These are phyloP conservation scores for Phalacrocorax brasilianus DNA, from an alignment of 2,113 vertebrate species.

Conservation along the genomic window DNA sequence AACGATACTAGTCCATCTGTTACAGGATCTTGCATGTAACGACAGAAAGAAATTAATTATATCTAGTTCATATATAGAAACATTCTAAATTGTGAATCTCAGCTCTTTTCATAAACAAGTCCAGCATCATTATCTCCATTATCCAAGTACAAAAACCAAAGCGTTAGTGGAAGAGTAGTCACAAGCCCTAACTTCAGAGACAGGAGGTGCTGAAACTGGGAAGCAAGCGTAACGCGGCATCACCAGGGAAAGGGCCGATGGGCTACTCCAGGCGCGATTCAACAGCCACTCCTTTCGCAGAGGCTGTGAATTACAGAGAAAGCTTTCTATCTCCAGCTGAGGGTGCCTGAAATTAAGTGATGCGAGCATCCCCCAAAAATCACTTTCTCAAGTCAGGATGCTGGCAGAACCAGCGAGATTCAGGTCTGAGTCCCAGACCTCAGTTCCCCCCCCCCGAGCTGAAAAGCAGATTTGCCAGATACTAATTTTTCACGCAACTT, in stretches of 20 bases:
- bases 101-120: neutral
- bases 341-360: neutral
- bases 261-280: neutral
- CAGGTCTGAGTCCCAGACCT: neutral
- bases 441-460: neutral
- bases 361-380: fast-evolving
- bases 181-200: neutral
- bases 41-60: constrained; percentile 10
- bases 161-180: neutral
- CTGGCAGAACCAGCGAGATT: fast-evolving
- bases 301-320: neutral
- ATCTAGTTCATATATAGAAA: neutral
- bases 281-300: neutral
- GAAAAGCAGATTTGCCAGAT: fast-evolving
- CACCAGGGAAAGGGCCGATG: fast-evolving
- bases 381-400: neutral
- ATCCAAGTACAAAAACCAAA: neutral
- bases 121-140: neutral
- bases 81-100: neutral
- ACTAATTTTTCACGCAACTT: neutral
- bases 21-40: neutral
- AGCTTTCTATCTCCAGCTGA: neutral
- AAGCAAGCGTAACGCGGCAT: neutral
- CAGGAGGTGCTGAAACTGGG: neutral
- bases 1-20: constrained; percentile 18